Conservation (phyloP, 1,140 invertebrate genomes). For the Odontomachus brunneus region DNA sequence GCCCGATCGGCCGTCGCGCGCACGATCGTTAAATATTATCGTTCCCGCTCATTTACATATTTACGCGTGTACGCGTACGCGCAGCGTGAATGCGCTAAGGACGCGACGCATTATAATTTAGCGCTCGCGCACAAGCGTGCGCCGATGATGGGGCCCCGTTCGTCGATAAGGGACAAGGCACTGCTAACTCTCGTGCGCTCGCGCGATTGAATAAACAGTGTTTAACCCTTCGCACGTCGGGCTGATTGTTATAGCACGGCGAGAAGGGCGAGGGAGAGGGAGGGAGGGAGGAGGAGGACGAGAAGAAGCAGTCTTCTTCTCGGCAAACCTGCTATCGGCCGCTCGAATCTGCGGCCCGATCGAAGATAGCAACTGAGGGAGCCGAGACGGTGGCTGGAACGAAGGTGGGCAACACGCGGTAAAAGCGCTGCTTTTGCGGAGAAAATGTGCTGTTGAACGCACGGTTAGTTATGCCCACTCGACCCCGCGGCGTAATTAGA, state of each 20-base stretch:
- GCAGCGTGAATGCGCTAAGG: background rate
- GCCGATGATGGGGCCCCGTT: conserved; percentile 9
- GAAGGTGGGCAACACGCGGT: background rate
- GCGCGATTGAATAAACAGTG: conserved; percentile 44
- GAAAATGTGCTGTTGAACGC: too few relatives aligned
- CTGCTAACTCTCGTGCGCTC: background rate
- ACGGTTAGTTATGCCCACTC: too few relatives aligned
- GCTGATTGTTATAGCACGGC: conserved; percentile 17
- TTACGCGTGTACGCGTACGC: background rate
- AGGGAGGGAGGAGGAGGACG: too few relatives aligned
- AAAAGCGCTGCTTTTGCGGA: too few relatives aligned
- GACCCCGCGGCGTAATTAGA: too few relatives aligned
- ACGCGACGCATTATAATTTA: conserved; percentile 35
- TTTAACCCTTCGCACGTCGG: conserved; percentile 7
- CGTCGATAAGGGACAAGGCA: too few relatives aligned
- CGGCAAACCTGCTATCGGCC: background rate
- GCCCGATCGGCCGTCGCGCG: conserved; percentile 9
- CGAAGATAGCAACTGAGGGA: background rate
- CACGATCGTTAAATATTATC: conserved; percentile 61
- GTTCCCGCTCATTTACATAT: conserved; percentile 63
- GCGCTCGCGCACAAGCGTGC: conserved; percentile 3
- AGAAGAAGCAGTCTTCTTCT: conserved; percentile 6
- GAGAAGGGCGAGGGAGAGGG: background rate
- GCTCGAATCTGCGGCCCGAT: background rate
- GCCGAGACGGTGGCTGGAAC: background rate